Evolutionary conservation across 1,140 invertebrate species (phyloP).

Genomic region (Papilio machaon): DNA sequence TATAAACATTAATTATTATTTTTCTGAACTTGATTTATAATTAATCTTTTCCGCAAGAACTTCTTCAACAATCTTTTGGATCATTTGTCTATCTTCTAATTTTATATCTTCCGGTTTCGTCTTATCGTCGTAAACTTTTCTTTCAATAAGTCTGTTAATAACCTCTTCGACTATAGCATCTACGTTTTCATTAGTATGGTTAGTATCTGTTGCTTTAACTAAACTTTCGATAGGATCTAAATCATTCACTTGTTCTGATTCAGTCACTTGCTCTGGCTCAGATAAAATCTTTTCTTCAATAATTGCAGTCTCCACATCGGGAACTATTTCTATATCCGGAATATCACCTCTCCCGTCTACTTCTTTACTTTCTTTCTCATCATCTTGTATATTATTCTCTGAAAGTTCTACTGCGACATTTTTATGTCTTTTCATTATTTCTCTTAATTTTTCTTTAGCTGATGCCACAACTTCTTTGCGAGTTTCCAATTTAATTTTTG

Average conservation of each 20-base stretch:
- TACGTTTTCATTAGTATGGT: conserved; percentile 67
- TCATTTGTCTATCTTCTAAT: conserved; percentile 72
- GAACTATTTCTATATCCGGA: conserved; percentile 54
- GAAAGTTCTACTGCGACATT: conserved; percentile 71
- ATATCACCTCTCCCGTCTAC: conserved; percentile 67
- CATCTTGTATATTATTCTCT: conserved; percentile 58
- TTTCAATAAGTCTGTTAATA: conserved; percentile 74
- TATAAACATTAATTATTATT: conserved; percentile 45
- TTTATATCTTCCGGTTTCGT: conserved; percentile 72
- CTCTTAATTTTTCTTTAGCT: conserved; percentile 79
- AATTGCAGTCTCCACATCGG: conserved; percentile 34
- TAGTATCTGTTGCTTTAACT: conserved; percentile 40
- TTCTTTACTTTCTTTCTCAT: conserved; percentile 45
- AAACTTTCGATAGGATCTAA: conserved; percentile 38
- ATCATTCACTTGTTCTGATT: conserved; percentile 32
- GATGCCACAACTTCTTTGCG: conserved; percentile 76
- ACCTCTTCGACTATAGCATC: conserved; percentile 80
- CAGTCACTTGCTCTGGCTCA: conserved; percentile 33
- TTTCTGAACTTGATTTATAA: conserved; percentile 55
- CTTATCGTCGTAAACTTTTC: conserved; percentile 76
- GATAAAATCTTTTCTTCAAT: conserved; percentile 26
- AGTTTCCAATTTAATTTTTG: conserved; percentile 77
- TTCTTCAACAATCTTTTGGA: conserved; percentile 80
- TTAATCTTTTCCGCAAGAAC: conserved; percentile 75
- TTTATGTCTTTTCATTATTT: conserved; percentile 79